phyloP scores from a whole-genome alignment of 2,888 invertebrate genomes.

The Oxycera nigricornis region DNA sequence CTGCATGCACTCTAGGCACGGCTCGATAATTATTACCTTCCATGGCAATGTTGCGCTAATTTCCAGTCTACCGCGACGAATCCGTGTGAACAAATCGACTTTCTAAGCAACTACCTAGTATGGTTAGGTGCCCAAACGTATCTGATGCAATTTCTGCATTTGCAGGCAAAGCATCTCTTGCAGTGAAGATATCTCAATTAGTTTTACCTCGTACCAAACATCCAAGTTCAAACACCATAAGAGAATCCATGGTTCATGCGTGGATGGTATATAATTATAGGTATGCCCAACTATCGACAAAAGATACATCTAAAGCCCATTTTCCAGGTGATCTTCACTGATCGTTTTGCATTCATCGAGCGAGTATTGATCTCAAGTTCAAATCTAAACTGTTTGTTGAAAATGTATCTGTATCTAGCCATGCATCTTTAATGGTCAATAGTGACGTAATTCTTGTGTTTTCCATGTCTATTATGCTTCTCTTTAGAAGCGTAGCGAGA shows the following conservation, averaged over 20 bases:
- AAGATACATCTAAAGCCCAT: not conserved
- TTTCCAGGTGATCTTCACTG: no score
- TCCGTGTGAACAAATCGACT: not conserved
- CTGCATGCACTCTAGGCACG: not conserved
- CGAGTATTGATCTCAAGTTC: constrained; percentile 23
- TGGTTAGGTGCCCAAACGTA: not conserved
- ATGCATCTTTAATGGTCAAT: not conserved
- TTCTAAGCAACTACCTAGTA: not conserved
- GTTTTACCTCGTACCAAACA: not conserved
- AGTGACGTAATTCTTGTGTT: constrained; percentile 8
- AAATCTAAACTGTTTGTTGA: not conserved
- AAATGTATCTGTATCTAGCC: not conserved
- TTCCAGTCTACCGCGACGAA: not conserved
- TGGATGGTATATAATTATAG: not conserved
- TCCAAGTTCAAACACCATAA: not conserved
- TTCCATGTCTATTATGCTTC: not conserved
- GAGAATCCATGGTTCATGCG: no score
- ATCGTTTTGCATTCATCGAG: no score
- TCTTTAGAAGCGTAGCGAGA: no score
- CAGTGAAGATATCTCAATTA: not conserved
- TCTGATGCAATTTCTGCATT: constrained; percentile 6
- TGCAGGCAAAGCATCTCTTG: not conserved
- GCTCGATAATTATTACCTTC: not conserved
- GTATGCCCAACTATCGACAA: not conserved
- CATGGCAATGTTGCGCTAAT: not conserved